A percentile compares a stretch with the other conserved stretches of the same genome.
Conservation (phyloP, 2,113 vertebrate species). For the Coreoperca whiteheadi region DNA sequence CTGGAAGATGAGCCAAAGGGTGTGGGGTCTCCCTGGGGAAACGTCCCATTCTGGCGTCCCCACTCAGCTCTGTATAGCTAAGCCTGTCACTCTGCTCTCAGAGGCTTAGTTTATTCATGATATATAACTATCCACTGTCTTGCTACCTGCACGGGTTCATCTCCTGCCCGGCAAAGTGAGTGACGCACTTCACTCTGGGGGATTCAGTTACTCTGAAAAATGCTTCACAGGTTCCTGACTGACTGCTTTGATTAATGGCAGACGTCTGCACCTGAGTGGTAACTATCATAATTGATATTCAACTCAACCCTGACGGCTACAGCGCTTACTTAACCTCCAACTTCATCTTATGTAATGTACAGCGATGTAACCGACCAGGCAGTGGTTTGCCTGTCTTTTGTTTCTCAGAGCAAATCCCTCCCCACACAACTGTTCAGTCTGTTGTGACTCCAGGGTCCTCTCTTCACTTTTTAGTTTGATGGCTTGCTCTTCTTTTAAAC, state of each 20-base stretch:
- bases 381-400: constrained; percentile 28
- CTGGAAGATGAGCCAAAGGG: constrained; percentile 82
- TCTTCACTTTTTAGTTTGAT: constrained; percentile 76
- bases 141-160: constrained; percentile 80
- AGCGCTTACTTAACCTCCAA: constrained; percentile 53
- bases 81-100: constrained; percentile 56
- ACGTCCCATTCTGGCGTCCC: constrained; percentile 41
- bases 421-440: constrained; percentile 43
- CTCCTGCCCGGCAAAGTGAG: constrained; percentile 87
- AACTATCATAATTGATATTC: constrained; percentile 64
- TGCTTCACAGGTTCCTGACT: constrained; percentile 82
- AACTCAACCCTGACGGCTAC: constrained; percentile 32
- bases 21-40: constrained; percentile 68
- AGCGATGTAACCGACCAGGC: constrained; percentile 8
- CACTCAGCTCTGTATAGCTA: constrained; percentile 39
- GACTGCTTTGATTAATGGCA: constrained; percentile 92
- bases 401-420: constrained; percentile 28
- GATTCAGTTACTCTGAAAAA: constrained; percentile 88
- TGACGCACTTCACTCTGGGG: constrained; percentile 83
- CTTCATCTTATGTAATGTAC: constrained; percentile 28
- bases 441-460: constrained; percentile 63
- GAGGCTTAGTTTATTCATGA: constrained; percentile 86
- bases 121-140: constrained; percentile 80
- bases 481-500: constrained; percentile 76
- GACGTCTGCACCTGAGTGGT: constrained; percentile 74